These are phyloP conservation scores for Microplitis mediator DNA, from an alignment of 1,140 invertebrate genomes.

Conservation along the genomic window DNA sequence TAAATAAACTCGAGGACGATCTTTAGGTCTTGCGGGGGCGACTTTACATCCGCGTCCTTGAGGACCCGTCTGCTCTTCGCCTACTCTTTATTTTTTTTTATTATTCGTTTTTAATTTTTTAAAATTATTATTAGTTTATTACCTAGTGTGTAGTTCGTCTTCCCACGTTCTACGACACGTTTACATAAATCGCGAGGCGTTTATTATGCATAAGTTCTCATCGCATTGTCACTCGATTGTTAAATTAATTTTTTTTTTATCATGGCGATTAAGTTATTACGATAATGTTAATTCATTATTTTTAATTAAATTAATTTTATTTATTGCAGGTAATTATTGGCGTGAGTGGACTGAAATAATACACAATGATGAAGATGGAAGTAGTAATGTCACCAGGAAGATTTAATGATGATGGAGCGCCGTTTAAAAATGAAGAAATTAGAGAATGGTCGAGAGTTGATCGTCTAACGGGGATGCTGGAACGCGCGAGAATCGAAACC, in stretches of 20 bases:
- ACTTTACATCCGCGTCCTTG: constrained; percentile 4
- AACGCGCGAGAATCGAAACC: constrained; percentile 63
- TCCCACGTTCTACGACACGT: constrained; percentile 14
- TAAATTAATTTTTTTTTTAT: background rate
- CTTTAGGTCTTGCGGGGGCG: constrained; percentile 9
- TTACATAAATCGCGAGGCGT: constrained; percentile 7
- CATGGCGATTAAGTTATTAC: no score
- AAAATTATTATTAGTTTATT: background rate
- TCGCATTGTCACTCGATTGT: background rate
- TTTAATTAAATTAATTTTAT: background rate
- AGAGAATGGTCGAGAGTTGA: constrained; percentile 64
- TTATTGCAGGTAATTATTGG: background rate
- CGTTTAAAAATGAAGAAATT: constrained; percentile 63
- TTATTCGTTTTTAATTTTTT: background rate
- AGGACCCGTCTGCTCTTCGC: background rate
- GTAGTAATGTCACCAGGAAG: constrained; percentile 58
- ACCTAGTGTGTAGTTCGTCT: background rate
- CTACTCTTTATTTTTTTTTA: background rate
- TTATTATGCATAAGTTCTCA: constrained; percentile 4
- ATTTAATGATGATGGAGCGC: constrained; percentile 46
- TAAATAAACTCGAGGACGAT: background rate
- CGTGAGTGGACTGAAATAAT: background rate
- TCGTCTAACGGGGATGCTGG: constrained; percentile 62
- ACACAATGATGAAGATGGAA: constrained; percentile 55
- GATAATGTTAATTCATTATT: background rate